Conservation (phyloP, 2,888 invertebrate genomes). For the Acleris sparsana region DNA sequence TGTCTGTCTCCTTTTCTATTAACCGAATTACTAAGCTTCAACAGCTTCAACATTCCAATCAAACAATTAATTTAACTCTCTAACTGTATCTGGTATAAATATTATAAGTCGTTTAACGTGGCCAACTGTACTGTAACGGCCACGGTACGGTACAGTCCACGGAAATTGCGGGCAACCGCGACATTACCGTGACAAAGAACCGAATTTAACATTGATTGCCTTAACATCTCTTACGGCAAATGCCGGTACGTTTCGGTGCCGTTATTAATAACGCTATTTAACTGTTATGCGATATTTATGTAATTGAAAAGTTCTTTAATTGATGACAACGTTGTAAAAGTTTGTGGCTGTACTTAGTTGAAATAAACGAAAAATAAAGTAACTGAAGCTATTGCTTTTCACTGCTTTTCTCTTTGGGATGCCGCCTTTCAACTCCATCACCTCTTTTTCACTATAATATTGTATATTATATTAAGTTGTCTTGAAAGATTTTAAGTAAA, state of each 20-base stretch:
- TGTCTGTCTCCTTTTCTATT: no score
- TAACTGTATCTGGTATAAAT: not conserved
- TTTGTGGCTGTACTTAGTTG: no score
- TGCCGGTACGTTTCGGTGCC: conserved; percentile 11
- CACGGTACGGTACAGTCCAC: conserved; percentile 40
- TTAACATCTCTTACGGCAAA: conserved; percentile 5
- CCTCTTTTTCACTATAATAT: no score
- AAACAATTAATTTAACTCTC: not conserved
- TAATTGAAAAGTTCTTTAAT: no score
- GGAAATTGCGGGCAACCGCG: conserved; percentile 57
- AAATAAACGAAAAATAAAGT: no score
- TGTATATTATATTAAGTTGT: no score
- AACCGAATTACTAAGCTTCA: no score
- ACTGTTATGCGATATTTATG: not conserved
- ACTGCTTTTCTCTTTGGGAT: no score
- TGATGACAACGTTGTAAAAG: no score
- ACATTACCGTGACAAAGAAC: conserved; percentile 34
- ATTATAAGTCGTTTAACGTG: not conserved
- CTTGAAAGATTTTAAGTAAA: no score
- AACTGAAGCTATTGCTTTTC: no score
- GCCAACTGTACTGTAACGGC: conserved; percentile 1
- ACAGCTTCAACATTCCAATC: not conserved
- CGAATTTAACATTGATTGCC: conserved; percentile 33
- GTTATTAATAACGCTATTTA: not conserved
- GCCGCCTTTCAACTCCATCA: no score